A percentile compares a stretch with the other conserved stretches of the same genome.
These are phyloP conservation scores for Emydoidea blandingii DNA, from an alignment of 2,797 vertebrate species.

Conservation along the genomic window DNA sequence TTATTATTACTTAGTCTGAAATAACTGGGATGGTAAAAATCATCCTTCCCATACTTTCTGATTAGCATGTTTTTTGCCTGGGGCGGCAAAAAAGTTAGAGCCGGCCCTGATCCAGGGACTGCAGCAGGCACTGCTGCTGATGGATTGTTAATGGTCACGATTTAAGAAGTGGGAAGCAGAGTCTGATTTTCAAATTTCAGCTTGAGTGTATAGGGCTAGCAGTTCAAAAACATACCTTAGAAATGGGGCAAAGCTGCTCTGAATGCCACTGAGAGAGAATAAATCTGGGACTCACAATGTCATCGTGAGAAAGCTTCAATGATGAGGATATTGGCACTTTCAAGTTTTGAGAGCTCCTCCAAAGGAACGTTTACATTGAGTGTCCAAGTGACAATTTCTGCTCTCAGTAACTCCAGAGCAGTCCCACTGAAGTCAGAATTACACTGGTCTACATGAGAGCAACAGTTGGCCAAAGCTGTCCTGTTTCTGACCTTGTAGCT, in stretches of 20 bases:
- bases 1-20: constrained; percentile 74
- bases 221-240: not conserved
- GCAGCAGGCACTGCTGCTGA: not conserved
- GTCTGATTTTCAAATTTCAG: not conserved
- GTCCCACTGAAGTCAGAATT: not conserved
- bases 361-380: not conserved
- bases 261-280: not conserved
- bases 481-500: not conserved
- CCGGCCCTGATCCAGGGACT: too few relatives aligned
- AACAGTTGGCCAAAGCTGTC: not conserved
- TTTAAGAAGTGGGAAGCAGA: not conserved
- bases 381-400: not conserved
- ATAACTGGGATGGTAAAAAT: constrained; percentile 73
- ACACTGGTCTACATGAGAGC: not conserved
- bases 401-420: not conserved
- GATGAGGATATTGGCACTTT: not conserved
- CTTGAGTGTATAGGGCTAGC: not conserved
- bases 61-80: constrained; percentile 74
- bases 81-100: too few relatives aligned
- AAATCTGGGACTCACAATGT: not conserved
- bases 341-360: not conserved
- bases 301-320: not conserved
- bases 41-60: constrained; percentile 75
- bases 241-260: not conserved
- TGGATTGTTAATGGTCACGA: not conserved